These are phyloP conservation scores for Phrynocephalus versicolor DNA, from an alignment of 2,113 vertebrate genomes.

Conservation along the genomic window DNA sequence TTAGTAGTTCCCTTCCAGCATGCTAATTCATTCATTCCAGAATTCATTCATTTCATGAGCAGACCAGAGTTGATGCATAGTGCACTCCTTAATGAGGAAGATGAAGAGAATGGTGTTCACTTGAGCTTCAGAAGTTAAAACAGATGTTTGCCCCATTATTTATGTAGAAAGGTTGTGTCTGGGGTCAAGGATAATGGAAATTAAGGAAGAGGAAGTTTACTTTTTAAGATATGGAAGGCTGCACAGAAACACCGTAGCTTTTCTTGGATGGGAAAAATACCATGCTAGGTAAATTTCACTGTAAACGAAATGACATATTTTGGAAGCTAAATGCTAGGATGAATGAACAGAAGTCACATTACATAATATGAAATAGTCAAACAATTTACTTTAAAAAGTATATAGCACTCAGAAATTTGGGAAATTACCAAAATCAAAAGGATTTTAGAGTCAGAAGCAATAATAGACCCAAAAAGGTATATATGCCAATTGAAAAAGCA, in stretches of 20 bases:
- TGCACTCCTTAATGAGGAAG: conserved; percentile 3
- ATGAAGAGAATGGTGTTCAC: not conserved
- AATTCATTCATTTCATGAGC: not conserved
- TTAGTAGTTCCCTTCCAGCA: not conserved
- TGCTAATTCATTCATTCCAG: not conserved
- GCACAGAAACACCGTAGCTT: not conserved
- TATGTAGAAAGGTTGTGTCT: conserved; percentile 10
- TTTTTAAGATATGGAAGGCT: not conserved
- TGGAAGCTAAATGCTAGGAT: not conserved
- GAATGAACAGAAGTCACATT: rapidly evolving
- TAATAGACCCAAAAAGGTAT: not conserved
- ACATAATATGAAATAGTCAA: not conserved
- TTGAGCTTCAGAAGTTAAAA: conserved; percentile 22
- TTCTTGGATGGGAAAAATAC: not conserved
- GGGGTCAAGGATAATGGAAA: conserved; percentile 10
- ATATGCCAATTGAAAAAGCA: not conserved
- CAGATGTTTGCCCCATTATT: conserved; percentile 31
- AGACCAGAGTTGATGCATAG: not conserved
- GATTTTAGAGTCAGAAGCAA: not conserved
- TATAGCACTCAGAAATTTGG: not conserved
- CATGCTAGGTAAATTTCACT: not conserved
- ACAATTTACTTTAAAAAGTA: not conserved
- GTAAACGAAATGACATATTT: not conserved
- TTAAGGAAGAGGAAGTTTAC: conserved; percentile 15
- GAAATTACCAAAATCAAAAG: not conserved